phyloP scores from a whole-genome alignment of 2,113 vertebrate genomes.

The Aleadryas rufinucha region DNA sequence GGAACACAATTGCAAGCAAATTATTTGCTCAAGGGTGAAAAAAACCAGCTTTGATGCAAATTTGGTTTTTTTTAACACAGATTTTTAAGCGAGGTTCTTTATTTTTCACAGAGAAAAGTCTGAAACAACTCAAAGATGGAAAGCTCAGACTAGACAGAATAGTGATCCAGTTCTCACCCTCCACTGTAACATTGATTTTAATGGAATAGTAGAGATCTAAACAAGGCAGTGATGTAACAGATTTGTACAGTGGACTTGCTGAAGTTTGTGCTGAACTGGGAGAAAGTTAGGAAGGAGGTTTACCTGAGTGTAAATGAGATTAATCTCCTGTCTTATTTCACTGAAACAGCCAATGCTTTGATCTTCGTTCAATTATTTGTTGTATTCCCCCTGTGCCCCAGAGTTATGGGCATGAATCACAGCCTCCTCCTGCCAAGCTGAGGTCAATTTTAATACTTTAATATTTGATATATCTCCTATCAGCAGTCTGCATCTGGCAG shows the following conservation, averaged over 20 bases:
- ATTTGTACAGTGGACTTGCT: not conserved
- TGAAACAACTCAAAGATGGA: not conserved
- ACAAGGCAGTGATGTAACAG: not conserved
- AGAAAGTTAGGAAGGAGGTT: not conserved
- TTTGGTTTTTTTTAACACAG: not conserved
- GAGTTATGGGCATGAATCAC: not conserved
- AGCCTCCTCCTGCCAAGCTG: not conserved
- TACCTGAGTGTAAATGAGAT: not conserved
- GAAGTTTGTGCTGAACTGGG: not conserved
- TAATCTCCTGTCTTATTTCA: not conserved
- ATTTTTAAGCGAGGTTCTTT: not conserved
- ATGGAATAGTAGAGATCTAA: not conserved
- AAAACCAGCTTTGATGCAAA: not conserved
- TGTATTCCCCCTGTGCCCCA: not conserved
- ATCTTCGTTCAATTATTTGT: not conserved
- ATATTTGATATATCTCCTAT: constrained; percentile 22
- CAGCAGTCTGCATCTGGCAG: constrained; percentile 38
- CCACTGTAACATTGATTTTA: not conserved
- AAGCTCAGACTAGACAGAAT: not conserved
- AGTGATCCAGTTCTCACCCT: not conserved
- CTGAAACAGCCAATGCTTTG: not conserved
- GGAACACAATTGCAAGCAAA: not conserved
- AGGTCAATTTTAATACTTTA: constrained; percentile 32
- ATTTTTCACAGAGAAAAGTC: not conserved
- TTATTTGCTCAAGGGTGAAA: constrained; percentile 6